Evolutionary conservation across 1,140 invertebrate genomes (phyloP), one percentile per base, ranked within the genome.

Genomic region (Papilio dardanus): DNA sequence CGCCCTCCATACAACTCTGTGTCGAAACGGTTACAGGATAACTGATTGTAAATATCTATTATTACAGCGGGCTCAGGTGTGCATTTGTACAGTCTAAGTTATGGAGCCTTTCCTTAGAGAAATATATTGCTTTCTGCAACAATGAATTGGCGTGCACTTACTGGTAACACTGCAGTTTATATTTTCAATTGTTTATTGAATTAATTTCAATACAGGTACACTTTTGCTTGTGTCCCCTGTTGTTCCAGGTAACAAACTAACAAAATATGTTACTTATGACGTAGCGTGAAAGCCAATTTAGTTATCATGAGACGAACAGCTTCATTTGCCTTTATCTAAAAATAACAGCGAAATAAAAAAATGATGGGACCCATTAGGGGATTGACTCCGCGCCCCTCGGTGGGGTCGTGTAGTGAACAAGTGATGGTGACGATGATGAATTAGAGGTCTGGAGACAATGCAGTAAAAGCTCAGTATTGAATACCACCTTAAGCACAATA

Each of bases 11-110:
- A 68, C 33, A 68, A 68, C n/a, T 37, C 19, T 21, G 31, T 68
- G 33, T 37, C 19, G 33, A 68, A 68, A 68, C 66, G 33, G 10
- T 68, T 21, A 68, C n/a, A 68, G 66, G 66, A 68, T 68, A 68
- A 68, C 35, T 40, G 31, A 68, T 68, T 68, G 66, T 68, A 68
- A 68, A 40, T 68, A 68, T 68, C 33, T 68, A 68, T 68, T 37
- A 68, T 68, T 68, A 68, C 66, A 35, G 35, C 66, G 33, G 33
- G 14, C 65, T n/a, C 65, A 67, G 65, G 65, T 67, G 65, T 67
- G 30, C 65, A 24, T 31, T 58, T 67, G 65, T 67, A 10, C 65
- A 21, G 33, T 67, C 19, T 67, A 67, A 67, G 31, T 68, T 68
- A 68, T 68, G 35, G 66, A 21, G 19, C 33, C 66, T 35, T 68